Conservation (phyloP, 1,140 invertebrate species). For the Carposina sasakii region DNA sequence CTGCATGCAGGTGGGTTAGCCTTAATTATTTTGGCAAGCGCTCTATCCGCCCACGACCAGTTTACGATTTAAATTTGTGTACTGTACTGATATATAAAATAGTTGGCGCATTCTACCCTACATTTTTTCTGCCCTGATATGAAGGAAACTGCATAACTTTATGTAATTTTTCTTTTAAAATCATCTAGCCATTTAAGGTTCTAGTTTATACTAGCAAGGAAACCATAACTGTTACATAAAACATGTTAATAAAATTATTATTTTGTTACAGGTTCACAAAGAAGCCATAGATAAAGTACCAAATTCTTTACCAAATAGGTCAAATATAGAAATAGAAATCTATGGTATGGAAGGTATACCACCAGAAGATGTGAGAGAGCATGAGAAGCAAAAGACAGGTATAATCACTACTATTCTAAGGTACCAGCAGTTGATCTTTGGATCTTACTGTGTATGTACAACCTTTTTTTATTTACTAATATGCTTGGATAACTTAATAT, state of each 20-base stretch:
- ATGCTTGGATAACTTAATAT: constrained; percentile 57
- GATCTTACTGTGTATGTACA: constrained; percentile 66
- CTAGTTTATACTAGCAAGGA: no score
- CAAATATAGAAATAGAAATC: constrained; percentile 99
- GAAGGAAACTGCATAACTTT: no score
- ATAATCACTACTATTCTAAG: constrained; percentile 56
- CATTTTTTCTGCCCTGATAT: no score
- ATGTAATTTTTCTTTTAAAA: no score
- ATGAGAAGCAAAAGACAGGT: constrained; percentile 89
- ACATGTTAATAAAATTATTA: no score
- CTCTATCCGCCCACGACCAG: constrained; percentile 51
- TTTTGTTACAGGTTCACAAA: constrained; percentile 94
- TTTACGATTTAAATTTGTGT: no score
- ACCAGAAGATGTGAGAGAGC: constrained; percentile 93
- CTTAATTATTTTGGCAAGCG: constrained; percentile 45
- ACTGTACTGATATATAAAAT: no score
- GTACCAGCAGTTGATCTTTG: constrained; percentile 40
- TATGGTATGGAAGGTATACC: constrained; percentile 99
- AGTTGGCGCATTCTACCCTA: no score
- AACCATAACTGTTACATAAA: no score
- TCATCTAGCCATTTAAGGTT: no score
- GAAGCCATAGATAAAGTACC: constrained; percentile 99
- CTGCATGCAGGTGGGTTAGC: constrained; percentile 94
- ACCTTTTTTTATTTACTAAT: constrained; percentile 43
- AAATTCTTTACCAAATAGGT: constrained; percentile 97